A percentile compares a stretch with the other conserved stretches of the same genome.
Conservation (phyloP, 2,113 vertebrate genomes). For the Hemiprocne comata region DNA sequence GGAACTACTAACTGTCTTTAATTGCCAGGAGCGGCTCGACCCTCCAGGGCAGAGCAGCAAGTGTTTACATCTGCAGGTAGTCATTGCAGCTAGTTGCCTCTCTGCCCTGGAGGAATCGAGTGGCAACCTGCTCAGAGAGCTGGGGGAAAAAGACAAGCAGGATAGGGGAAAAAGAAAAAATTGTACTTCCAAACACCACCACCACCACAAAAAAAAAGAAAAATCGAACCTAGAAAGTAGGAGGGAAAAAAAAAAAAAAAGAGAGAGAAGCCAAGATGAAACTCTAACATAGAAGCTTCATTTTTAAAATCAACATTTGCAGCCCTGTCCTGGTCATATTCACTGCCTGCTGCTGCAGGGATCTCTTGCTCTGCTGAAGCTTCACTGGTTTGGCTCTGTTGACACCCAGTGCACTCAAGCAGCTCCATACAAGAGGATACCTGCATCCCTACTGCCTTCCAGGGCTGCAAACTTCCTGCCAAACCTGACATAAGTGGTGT, state of each 20-base stretch:
- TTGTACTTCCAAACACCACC: background rate
- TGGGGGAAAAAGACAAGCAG: background rate
- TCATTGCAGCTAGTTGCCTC: background rate
- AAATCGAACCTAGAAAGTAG: background rate
- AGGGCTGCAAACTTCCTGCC: background rate
- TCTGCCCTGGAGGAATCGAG: background rate
- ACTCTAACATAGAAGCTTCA: background rate
- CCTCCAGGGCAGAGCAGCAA: background rate
- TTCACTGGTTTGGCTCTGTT: background rate
- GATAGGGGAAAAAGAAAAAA: background rate
- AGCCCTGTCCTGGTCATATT: background rate
- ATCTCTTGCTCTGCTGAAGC: background rate
- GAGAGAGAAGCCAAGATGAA: background rate
- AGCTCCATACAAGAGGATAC: fast-evolving
- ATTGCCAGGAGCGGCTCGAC: background rate
- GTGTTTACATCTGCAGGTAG: background rate
- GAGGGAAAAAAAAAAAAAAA: background rate
- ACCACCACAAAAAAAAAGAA: too few relatives aligned
- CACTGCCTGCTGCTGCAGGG: background rate
- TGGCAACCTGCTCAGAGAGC: background rate
- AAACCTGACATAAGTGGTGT: background rate
- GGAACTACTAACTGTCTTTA: background rate
- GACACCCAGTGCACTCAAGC: background rate
- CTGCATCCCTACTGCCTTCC: background rate
- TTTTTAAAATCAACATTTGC: background rate